These are phyloP conservation scores for Ariopsis seemanni DNA, from an alignment of 2,113 vertebrate species.

Conservation along the genomic window DNA sequence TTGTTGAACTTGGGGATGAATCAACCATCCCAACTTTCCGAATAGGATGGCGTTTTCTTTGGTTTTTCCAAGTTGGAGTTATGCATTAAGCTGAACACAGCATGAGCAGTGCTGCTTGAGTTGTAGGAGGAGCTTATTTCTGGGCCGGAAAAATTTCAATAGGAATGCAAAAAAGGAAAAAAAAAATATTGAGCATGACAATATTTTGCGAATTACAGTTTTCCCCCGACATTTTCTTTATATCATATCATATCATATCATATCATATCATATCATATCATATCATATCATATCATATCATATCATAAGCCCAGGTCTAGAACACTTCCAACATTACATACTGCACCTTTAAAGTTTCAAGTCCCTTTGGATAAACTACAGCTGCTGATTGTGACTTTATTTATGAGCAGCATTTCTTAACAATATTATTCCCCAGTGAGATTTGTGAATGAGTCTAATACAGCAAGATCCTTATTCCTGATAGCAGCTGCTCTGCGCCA, in stretches of 20 bases:
- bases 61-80: neutral
- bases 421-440: conserved; percentile 15
- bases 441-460: conserved; percentile 15
- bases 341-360: neutral
- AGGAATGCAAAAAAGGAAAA: neutral
- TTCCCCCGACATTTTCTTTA: neutral
- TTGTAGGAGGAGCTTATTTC: neutral
- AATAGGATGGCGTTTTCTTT: neutral
- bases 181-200: neutral
- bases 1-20: neutral
- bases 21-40: neutral
- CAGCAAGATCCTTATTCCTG: neutral
- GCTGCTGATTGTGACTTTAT: neutral
- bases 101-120: neutral
- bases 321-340: neutral
- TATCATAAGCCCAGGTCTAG: no score
- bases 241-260: neutral
- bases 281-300: no score
- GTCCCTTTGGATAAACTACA: neutral
- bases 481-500: neutral
- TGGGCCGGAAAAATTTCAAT: neutral
- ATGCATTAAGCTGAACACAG: neutral
- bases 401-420: conserved; percentile 2
- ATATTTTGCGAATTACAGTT: neutral
- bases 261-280: no score